Evolutionary conservation across 2,888 invertebrate genomes (phyloP).

Genomic region (Dynastes grantii): DNA sequence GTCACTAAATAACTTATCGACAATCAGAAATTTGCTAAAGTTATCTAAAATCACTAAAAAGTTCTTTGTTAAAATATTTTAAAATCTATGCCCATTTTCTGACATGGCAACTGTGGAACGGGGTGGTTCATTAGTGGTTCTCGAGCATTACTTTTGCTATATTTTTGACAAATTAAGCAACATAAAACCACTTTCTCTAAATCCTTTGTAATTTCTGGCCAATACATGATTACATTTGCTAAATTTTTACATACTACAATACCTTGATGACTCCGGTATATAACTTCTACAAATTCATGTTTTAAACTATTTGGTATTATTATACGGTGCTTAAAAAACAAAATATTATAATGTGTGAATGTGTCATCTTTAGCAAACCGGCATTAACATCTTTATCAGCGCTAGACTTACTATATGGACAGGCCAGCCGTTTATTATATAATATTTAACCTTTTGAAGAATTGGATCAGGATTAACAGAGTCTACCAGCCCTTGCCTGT

Average conservation of each 20-base stretch:
- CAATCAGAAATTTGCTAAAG: slow-evolving; percentile 58
- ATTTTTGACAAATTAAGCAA: slow-evolving; percentile 48
- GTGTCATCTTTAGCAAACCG: slow-evolving; percentile 34
- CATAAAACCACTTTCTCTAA: slow-evolving; percentile 20
- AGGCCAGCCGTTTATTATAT: slow-evolving; percentile 43
- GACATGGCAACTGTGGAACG: slow-evolving; percentile 53
- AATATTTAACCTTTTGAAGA: slow-evolving; percentile 41
- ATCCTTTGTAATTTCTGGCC: slow-evolving; percentile 54
- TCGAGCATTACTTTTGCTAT: slow-evolving; percentile 46
- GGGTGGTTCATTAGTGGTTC: slow-evolving; percentile 54
- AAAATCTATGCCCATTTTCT: slow-evolving; percentile 53
- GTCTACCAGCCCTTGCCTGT: slow-evolving; percentile 20
- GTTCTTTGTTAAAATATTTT: slow-evolving; percentile 55
- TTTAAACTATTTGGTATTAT: slow-evolving; percentile 45
- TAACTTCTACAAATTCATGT: slow-evolving; percentile 41
- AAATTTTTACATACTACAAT: slow-evolving; percentile 50
- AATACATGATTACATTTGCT: slow-evolving; percentile 58
- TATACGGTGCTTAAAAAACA: background rate
- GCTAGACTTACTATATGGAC: slow-evolving; percentile 29
- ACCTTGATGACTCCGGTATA: slow-evolving; percentile 39
- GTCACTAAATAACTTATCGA: slow-evolving; percentile 52
- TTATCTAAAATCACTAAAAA: slow-evolving; percentile 57
- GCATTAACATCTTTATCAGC: slow-evolving; percentile 26
- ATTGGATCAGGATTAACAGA: slow-evolving; percentile 35
- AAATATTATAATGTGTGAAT: no score